phyloP scores from a whole-genome alignment of 2,888 invertebrate species.

The Anagyrus pseudococci region DNA sequence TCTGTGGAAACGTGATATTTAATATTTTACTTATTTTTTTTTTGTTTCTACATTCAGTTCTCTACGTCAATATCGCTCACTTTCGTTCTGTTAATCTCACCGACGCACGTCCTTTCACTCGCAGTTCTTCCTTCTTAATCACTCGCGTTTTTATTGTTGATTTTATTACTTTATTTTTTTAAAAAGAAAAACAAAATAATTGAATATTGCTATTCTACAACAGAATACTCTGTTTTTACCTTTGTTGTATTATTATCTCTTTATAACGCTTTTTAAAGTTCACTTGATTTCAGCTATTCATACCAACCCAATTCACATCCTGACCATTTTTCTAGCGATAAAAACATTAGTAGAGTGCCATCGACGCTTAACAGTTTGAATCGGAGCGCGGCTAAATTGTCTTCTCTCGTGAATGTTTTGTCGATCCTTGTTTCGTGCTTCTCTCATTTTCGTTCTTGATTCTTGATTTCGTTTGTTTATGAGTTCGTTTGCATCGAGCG shows the following conservation, averaged over 20 bases:
- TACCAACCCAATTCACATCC: no score
- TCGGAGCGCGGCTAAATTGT: neutral
- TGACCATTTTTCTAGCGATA: no score
- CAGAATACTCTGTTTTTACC: conserved; percentile 26
- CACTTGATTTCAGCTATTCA: no score
- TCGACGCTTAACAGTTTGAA: neutral
- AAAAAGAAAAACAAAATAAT: conserved; percentile 11
- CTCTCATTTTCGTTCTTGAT: neutral
- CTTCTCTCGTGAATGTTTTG: no score
- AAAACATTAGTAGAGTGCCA: neutral
- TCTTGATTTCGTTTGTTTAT: neutral
- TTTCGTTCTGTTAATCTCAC: conserved; percentile 20
- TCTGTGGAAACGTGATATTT: neutral
- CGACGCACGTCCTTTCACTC: conserved; percentile 11
- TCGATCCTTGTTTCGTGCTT: neutral
- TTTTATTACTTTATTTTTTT: neutral
- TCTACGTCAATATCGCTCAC: conserved; percentile 10
- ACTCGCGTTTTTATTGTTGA: neutral
- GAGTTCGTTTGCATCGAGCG: conserved; percentile 17
- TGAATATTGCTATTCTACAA: conserved; percentile 25
- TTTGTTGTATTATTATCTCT: neutral
- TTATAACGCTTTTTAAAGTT: no score
- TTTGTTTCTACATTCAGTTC: conserved; percentile 8
- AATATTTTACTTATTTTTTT: neutral
- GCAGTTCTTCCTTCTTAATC: conserved; percentile 4